Evolutionary conservation across 2,888 invertebrate genomes (phyloP), one percentile per base, ranked within the genome.

Genomic region (Trissoscelio sp.): DNA sequence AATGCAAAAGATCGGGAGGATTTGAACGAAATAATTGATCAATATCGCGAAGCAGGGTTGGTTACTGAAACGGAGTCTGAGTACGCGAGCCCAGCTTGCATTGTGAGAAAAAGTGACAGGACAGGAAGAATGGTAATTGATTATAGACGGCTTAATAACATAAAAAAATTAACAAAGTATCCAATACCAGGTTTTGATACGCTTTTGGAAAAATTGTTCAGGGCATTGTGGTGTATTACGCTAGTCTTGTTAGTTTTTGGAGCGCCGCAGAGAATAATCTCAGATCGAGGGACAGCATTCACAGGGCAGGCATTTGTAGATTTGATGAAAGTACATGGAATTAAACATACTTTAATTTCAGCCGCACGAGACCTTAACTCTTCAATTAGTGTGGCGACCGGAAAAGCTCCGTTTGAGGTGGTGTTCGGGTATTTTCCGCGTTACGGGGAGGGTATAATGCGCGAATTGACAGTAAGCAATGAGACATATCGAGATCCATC

Each of bases 171-270:
- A 0, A 37, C 62, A 2, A 48, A 51, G 28, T 62, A 28, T 14
- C 81, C 69, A 7, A 74, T 74, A 12, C 80, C 78, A 0, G 67
- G 80, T 24, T 74, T 80, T 2, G 78, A 83, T 46, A 81, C n/a
- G n/a, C n/a, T n/a, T n/a, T 53, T 16, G 51, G 37, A n/a, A n/a
- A n/a, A n/a, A n/a, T n/a, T n/a, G n/a, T n/a, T n/a, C n/a, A n/a
- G n/a, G n/a, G n/a, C n/a, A n/a, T n/a, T n/a, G n/a, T n/a, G n/a
- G n/a, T n/a, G n/a, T n/a, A n/a, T n/a, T n/a, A n/a, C n/a, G n/a
- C n/a, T n/a, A n/a, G n/a, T n/a, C n/a, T n/a, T n/a, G n/a, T n/a
- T n/a, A n/a, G n/a, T n/a, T n/a, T 46, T 11, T 20, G 6, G 24
- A 6, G 3, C 6, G 3, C 24, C 24, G 24, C 3, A 24, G 6